Percentiles rank a stretch among this genome's conserved stretches.
Evolutionary conservation across 2,797 vertebrate genomes (phyloP).

Genomic region (Anabacerthia variegaticeps): DNA sequence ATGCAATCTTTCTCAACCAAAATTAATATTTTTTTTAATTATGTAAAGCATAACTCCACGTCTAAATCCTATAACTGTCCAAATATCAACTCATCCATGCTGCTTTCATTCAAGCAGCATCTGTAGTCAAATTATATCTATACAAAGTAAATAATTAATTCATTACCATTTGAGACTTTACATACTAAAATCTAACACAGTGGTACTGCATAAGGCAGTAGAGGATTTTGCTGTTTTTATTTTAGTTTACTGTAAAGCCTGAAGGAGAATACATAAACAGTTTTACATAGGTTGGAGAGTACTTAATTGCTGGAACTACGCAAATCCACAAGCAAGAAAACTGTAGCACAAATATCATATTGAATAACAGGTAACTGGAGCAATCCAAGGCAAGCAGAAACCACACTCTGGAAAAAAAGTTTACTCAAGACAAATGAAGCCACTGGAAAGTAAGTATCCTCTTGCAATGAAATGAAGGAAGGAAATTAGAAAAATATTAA

Average conservation of each 20-base stretch:
- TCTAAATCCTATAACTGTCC: neutral
- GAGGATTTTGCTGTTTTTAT: rapidly evolving
- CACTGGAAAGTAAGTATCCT: neutral
- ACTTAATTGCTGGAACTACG: neutral
- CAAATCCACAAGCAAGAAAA: neutral
- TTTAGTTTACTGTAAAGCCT: neutral
- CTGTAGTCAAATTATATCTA: neutral
- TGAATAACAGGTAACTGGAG: neutral
- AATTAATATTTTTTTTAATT: neutral
- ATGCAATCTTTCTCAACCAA: neutral
- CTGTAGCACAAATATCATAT: neutral
- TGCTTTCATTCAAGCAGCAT: neutral
- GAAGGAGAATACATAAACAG: neutral
- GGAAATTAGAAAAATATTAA: neutral
- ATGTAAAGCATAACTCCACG: neutral
- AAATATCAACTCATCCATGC: neutral
- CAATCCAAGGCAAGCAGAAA: neutral
- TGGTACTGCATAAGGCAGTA: neutral
- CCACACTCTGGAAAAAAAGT: rapidly evolving
- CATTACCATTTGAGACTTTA: neutral
- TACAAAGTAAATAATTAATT: neutral
- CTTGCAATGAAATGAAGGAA: neutral
- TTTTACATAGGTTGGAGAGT: neutral
- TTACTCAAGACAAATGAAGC: neutral
- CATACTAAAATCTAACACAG: neutral